These are phyloP conservation scores for Cathartes aura DNA, from an alignment of 2,113 vertebrate species.

Conservation along the genomic window DNA sequence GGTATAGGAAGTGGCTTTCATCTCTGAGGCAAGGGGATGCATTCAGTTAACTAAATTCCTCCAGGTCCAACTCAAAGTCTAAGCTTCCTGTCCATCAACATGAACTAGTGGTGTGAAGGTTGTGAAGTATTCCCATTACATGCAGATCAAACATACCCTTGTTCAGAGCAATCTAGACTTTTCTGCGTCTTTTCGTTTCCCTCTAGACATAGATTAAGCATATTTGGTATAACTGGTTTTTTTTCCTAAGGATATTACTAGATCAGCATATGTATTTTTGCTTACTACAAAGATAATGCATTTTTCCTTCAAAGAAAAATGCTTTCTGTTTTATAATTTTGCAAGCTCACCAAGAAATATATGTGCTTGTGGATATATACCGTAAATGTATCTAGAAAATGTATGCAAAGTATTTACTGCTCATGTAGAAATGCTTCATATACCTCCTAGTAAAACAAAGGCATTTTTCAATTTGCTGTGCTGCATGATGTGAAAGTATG, in stretches of 20 bases:
- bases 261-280: neutral
- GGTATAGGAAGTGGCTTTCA: conserved; percentile 19
- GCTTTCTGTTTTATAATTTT: neutral
- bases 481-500: neutral
- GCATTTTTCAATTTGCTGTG: neutral
- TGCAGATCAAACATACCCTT: conserved; percentile 38
- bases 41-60: conserved; percentile 49
- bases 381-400: neutral
- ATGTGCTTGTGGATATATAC: neutral
- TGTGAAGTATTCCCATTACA: conserved; percentile 7
- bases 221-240: neutral
- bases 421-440: neutral
- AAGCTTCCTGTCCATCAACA: conserved; percentile 18
- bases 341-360: neutral
- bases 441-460: neutral
- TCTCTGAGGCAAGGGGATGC: conserved; percentile 8
- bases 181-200: conserved; percentile 2
- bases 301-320: neutral
- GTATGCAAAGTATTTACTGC: neutral
- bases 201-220: neutral
- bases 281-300: neutral
- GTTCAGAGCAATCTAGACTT: conserved; percentile 8
- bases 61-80: conserved; percentile 43
- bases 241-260: neutral
- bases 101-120: conserved; percentile 2